Evolutionary conservation across 2,113 vertebrate species (phyloP).

Genomic region (Mustela nigripes): DNA sequence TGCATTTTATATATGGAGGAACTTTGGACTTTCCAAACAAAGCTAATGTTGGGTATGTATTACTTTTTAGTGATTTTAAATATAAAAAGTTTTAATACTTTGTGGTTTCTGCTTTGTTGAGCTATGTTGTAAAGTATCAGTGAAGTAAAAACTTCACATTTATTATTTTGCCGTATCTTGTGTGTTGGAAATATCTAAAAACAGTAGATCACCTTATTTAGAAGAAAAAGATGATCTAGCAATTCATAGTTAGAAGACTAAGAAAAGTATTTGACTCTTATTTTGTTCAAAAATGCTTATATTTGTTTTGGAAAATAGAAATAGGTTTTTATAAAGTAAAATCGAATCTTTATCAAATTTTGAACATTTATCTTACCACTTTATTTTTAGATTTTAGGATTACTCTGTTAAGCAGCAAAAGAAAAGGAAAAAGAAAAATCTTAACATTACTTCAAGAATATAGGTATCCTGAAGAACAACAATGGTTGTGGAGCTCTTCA

Average conservation of each 20-base stretch:
- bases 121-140: constrained; percentile 52
- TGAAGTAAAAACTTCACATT: constrained; percentile 66
- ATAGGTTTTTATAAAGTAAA: constrained; percentile 30
- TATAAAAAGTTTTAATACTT: constrained; percentile 54
- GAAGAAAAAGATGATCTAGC: constrained; percentile 50
- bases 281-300: constrained; percentile 39
- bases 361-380: constrained; percentile 6
- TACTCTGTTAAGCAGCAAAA: constrained; percentile 39
- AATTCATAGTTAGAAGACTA: constrained; percentile 32
- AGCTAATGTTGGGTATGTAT: constrained; percentile 92
- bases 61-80: constrained; percentile 73
- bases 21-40: constrained; percentile 93
- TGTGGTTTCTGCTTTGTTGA: constrained; percentile 58
- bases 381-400: constrained; percentile 34
- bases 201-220: constrained; percentile 52
- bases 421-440: neutral
- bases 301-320: constrained; percentile 40
- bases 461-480: neutral
- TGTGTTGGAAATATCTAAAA: constrained; percentile 66
- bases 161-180: constrained; percentile 56
- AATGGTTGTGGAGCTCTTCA: neutral
- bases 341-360: constrained; percentile 39
- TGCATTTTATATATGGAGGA: constrained; percentile 96
- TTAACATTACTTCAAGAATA: constrained; percentile 53
- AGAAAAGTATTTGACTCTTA: constrained; percentile 47